Percentiles rank a stretch among this genome's conserved stretches.
These are phyloP conservation scores for Columba guinea DNA, from an alignment of 2,797 vertebrate species.

Conservation along the genomic window DNA sequence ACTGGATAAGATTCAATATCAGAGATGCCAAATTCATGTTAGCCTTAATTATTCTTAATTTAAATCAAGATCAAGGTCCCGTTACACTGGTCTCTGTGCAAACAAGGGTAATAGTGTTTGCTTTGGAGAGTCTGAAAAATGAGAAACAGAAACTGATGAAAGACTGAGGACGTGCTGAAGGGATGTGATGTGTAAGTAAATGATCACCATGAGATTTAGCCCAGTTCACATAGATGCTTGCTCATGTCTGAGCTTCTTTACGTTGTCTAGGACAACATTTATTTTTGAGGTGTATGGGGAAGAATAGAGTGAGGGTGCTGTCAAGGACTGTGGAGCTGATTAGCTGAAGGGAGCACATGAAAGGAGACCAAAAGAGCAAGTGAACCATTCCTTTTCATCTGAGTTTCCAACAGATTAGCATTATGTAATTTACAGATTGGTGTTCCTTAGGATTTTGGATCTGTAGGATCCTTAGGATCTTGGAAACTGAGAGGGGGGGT, in stretches of 20 bases:
- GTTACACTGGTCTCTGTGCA: not conserved
- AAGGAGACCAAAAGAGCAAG: not conserved
- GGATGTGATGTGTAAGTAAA: not conserved
- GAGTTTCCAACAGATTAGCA: not conserved
- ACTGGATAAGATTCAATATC: not conserved
- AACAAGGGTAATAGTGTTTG: not conserved
- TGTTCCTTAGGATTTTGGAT: not conserved
- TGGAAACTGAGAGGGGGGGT: not conserved
- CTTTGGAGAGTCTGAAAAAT: not conserved
- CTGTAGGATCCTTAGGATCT: not conserved
- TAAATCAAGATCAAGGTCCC: not conserved
- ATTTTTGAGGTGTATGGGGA: not conserved
- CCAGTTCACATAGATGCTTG: not conserved
- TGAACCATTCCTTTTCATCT: not conserved
- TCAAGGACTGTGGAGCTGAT: not conserved
- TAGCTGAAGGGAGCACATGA: not conserved
- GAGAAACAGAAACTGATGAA: not conserved
- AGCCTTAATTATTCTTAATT: conserved; percentile 36
- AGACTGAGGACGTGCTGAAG: not conserved
- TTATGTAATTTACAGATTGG: not conserved
- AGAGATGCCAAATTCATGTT: not conserved
- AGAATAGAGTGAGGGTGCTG: not conserved
- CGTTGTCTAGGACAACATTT: not conserved
- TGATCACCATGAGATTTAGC: not conserved
- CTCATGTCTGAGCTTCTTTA: not conserved